These are phyloP conservation scores for Acropternis orthonyx DNA, from an alignment of 2,797 vertebrate species.

Conservation along the genomic window DNA sequence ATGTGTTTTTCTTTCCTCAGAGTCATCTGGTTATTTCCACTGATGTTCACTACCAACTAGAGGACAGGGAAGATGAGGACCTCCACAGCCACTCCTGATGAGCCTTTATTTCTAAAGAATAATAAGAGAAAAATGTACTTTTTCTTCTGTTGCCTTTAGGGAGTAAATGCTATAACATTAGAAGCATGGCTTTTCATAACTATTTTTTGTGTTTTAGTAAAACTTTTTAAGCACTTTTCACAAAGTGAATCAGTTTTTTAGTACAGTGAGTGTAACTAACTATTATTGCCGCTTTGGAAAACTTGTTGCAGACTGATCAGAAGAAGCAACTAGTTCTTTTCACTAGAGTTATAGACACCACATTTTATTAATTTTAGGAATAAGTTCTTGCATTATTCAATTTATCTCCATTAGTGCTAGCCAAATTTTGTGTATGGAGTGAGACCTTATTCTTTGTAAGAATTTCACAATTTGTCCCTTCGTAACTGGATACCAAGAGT, in stretches of 20 bases:
- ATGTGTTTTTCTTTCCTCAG: conserved; percentile 33
- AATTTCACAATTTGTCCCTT: not conserved
- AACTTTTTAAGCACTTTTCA: not conserved
- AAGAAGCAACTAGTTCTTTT: not conserved
- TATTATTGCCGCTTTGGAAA: not conserved
- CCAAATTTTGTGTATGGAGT: not conserved
- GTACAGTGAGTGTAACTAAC: not conserved
- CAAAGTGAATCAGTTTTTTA: not conserved
- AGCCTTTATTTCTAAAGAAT: not conserved
- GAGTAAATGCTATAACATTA: not conserved
- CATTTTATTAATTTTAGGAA: not conserved
- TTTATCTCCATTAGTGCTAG: not conserved
- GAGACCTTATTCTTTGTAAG: not conserved
- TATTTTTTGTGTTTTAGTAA: not conserved
- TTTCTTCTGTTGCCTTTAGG: not conserved
- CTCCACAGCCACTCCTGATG: not conserved
- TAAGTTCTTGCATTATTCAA: not conserved
- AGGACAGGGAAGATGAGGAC: conserved; percentile 23
- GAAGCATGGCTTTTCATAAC: not conserved
- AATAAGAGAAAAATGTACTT: not conserved
- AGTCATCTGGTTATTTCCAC: conserved; percentile 68
- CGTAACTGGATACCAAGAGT: not conserved
- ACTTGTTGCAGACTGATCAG: not conserved
- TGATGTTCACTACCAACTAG: conserved; percentile 47
- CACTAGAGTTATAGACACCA: not conserved